A percentile compares a stretch with the other conserved stretches of the same genome.
Conservation (phyloP, 2,797 vertebrate species). For the Capromys pilorides region DNA sequence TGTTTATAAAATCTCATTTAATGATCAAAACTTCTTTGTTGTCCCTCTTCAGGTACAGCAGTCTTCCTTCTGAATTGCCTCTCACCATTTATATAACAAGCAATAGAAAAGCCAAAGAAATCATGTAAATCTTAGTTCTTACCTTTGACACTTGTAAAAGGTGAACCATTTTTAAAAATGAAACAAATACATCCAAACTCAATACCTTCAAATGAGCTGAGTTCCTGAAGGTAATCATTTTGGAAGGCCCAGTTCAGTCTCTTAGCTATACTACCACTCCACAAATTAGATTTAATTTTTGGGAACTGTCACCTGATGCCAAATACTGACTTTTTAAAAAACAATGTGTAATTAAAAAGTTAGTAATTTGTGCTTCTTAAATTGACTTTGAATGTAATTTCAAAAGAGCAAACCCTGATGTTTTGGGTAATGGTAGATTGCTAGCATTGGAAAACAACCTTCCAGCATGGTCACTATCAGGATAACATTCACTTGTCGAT, state of each 20-base stretch:
- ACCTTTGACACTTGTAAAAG: slow-evolving; percentile 71
- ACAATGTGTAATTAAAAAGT: slow-evolving; percentile 54
- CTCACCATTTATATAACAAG: slow-evolving; percentile 72
- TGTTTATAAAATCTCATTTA: slow-evolving; percentile 81
- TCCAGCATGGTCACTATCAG: slow-evolving; percentile 66
- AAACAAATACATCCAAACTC: slow-evolving; percentile 75
- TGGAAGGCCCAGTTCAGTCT: slow-evolving; percentile 72
- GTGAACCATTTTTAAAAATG: slow-evolving; percentile 55
- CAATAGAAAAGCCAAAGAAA: slow-evolving; percentile 78
- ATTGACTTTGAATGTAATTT: slow-evolving; percentile 70
- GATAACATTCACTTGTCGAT: slow-evolving; percentile 80
- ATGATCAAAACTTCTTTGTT: slow-evolving; percentile 76
- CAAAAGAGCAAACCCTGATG: slow-evolving; percentile 65
- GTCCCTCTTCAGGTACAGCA: slow-evolving; percentile 74
- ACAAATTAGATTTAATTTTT: slow-evolving; percentile 60
- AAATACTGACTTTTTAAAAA: slow-evolving; percentile 53
- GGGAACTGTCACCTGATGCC: slow-evolving; percentile 50
- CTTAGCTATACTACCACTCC: slow-evolving; percentile 64
- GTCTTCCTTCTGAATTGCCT: slow-evolving; percentile 75
- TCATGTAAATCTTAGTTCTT: slow-evolving; percentile 68
- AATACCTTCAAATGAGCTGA: slow-evolving; percentile 79
- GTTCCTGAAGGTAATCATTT: slow-evolving; percentile 63
- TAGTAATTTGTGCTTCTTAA: slow-evolving; percentile 39
- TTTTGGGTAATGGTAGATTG: slow-evolving; percentile 65
- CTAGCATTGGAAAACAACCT: slow-evolving; percentile 66